A percentile compares a stretch with the other conserved stretches of the same genome.
These are phyloP conservation scores for Marronus borbonicus DNA, from an alignment of 2,888 invertebrate species.

Conservation along the genomic window DNA sequence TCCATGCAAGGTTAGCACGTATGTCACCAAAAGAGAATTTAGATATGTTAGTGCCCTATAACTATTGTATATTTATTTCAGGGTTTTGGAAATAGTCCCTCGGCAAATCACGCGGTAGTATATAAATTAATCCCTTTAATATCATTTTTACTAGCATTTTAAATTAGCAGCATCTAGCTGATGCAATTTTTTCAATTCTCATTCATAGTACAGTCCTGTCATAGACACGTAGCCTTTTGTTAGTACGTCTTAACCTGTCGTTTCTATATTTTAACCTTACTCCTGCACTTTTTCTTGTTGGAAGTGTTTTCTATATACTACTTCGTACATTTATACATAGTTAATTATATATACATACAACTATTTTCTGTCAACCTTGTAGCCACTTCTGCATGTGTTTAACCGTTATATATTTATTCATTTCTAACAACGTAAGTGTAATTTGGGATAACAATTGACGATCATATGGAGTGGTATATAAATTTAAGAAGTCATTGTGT, in stretches of 20 bases:
- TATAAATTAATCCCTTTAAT: conserved; percentile 67
- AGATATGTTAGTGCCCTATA: conserved; percentile 64
- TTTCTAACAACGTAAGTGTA: conserved; percentile 9
- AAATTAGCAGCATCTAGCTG: conserved; percentile 54
- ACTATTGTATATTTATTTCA: conserved; percentile 69
- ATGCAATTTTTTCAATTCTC: conserved; percentile 63
- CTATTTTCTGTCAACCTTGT: conserved; percentile 42
- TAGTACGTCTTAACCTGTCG: conserved; percentile 51
- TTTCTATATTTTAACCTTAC: conserved; percentile 54
- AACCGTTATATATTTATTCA: conserved; percentile 30
- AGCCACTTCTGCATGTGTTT: conserved; percentile 49
- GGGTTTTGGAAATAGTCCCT: conserved; percentile 85
- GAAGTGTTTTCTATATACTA: conserved; percentile 43
- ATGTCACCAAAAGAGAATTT: conserved; percentile 52
- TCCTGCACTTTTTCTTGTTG: conserved; percentile 55
- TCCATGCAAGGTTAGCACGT: conserved; percentile 56
- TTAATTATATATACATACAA: conserved; percentile 27
- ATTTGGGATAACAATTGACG: conserved; percentile 14
- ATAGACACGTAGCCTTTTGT: conserved; percentile 57
- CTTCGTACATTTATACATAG: conserved; percentile 30
- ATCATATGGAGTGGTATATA: conserved; percentile 3
- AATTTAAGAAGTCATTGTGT: not conserved
- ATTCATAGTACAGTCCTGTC: conserved; percentile 71
- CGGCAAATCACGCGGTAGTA: conserved; percentile 92
- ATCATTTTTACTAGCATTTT: conserved; percentile 56